Percentiles rank a stretch among this genome's conserved stretches.
These are phyloP conservation scores for Apeltes quadracus DNA, from an alignment of 2,113 vertebrate genomes.

Conservation along the genomic window DNA sequence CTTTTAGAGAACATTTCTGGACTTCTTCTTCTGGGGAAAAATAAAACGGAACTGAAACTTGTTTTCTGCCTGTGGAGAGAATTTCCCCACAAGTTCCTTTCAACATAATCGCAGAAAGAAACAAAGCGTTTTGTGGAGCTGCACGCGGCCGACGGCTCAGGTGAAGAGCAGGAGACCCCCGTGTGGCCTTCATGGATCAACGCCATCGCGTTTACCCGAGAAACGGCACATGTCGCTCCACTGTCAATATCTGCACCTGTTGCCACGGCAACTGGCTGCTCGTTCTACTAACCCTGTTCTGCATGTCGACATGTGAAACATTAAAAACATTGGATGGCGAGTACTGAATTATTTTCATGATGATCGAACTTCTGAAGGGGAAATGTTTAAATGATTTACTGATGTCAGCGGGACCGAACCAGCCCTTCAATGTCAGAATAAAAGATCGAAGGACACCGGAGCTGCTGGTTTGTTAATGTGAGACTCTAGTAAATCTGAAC, in stretches of 20 bases:
- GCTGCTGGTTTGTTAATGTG: too few relatives aligned
- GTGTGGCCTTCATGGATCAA: conserved; percentile 48
- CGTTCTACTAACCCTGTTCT: conserved; percentile 58
- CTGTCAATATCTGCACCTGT: conserved; percentile 63
- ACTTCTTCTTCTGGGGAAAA: too few relatives aligned
- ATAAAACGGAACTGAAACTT: not conserved
- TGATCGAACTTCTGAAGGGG: too few relatives aligned
- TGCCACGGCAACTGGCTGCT: conserved; percentile 56
- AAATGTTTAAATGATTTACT: too few relatives aligned
- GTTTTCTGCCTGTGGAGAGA: too few relatives aligned
- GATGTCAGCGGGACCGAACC: too few relatives aligned
- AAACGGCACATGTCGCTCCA: conserved; percentile 53
- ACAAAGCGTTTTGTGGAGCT: not conserved
- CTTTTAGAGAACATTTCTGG: too few relatives aligned
- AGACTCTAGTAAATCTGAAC: too few relatives aligned
- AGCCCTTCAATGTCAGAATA: too few relatives aligned
- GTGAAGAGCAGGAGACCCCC: conserved; percentile 26
- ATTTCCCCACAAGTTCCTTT: not conserved
- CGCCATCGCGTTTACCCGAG: conserved; percentile 46
- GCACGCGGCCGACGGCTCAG: not conserved
- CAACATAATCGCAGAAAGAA: not conserved
- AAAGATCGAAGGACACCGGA: too few relatives aligned
- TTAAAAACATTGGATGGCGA: conserved; percentile 45
- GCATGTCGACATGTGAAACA: conserved; percentile 77
- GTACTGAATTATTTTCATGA: too few relatives aligned